Percentiles rank a stretch among this genome's conserved stretches.
Conservation (phyloP, 2,888 invertebrate genomes). For the Drosophila antonietae region DNA sequence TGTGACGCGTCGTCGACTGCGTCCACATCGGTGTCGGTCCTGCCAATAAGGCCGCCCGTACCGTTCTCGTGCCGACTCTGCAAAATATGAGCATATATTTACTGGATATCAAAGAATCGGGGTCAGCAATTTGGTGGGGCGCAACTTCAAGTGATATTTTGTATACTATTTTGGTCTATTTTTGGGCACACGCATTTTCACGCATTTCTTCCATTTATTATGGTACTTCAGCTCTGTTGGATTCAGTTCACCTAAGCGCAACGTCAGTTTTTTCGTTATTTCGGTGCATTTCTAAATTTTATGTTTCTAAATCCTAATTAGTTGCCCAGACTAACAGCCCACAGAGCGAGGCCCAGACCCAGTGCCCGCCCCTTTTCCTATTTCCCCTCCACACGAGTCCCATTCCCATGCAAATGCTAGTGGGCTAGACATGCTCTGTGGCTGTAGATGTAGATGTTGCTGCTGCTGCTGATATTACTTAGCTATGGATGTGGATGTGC, state of each 20-base stretch:
- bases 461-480: slow-evolving; percentile 13
- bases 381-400: neutral
- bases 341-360: slow-evolving; percentile 22
- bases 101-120: slow-evolving; percentile 55
- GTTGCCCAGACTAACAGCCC: slow-evolving; percentile 59
- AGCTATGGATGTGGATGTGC: slow-evolving; percentile 30
- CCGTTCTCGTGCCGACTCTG: slow-evolving; percentile 73
- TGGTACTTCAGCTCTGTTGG: slow-evolving; percentile 30
- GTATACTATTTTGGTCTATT: slow-evolving; percentile 43
- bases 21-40: slow-evolving; percentile 51
- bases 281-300: slow-evolving; percentile 76
- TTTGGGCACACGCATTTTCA: slow-evolving; percentile 69
- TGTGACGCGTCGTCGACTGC: slow-evolving; percentile 53
- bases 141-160: slow-evolving; percentile 66
- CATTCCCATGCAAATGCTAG: slow-evolving; percentile 59
- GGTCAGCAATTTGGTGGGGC: slow-evolving; percentile 65
- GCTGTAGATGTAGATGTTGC: slow-evolving; percentile 5
- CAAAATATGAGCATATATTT: slow-evolving; percentile 39
- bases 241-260: slow-evolving; percentile 43
- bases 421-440: slow-evolving; percentile 57
- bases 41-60: slow-evolving; percentile 39
- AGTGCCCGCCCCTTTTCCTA: slow-evolving; percentile 3
- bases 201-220: slow-evolving; percentile 78
- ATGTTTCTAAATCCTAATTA: slow-evolving; percentile 80
- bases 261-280: slow-evolving; percentile 53